phyloP scores from a whole-genome alignment of 2,888 invertebrate genomes.

The Scotopteryx bipunctaria region DNA sequence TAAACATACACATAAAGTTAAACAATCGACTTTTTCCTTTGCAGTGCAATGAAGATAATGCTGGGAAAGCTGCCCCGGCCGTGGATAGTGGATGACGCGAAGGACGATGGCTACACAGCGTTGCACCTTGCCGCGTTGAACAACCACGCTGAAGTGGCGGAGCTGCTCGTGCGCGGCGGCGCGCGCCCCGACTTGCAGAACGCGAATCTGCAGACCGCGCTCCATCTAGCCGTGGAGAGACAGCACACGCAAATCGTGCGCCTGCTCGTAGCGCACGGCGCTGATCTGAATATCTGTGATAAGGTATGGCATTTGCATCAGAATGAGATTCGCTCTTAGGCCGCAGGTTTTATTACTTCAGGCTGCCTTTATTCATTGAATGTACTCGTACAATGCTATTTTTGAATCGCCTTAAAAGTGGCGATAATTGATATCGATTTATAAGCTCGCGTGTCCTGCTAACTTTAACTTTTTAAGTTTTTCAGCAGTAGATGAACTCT shows the following conservation, averaged over 20 bases:
- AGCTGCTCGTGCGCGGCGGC: conserved; percentile 93
- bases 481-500: no score
- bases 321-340: no score
- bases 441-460: no score
- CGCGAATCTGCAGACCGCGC: conserved; percentile 95
- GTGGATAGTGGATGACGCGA: conserved; percentile 99
- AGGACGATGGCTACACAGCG: conserved; percentile 99
- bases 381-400: no score
- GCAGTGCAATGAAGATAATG: conserved; percentile 97
- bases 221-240: conserved; percentile 97
- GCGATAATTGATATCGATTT: no score
- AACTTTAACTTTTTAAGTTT: no score
- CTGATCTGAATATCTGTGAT: conserved; percentile 97
- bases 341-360: no score
- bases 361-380: no score
- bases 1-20: no score
- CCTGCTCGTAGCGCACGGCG: conserved; percentile 94
- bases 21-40: conserved; percentile 2
- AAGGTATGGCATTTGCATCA: no score
- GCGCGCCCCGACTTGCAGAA: conserved; percentile 98
- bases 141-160: conserved; percentile 98
- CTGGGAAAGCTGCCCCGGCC: conserved; percentile 95
- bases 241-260: conserved; percentile 99
- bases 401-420: no score
- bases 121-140: conserved; percentile 97